Base-by-base conservation (phyloP, 2,888 invertebrate species). In the Eugnorisma glareosa region DNA sequence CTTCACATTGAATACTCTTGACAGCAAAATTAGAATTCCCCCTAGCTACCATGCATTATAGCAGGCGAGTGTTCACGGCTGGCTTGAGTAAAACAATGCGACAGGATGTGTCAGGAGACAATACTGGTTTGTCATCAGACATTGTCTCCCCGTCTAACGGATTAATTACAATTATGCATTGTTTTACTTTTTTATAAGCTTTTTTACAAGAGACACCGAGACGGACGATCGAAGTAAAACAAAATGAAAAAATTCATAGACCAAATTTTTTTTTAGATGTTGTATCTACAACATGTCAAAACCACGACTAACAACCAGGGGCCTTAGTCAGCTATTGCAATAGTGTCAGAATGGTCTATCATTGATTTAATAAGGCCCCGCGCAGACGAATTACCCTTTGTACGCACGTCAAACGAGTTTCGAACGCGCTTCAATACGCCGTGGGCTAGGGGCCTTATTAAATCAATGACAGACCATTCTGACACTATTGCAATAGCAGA, bases 151-250 rank as follows among this genome's bases (percentile, higher is more conserved):
- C 57, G 48, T 66, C 66, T 76, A 67, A 68, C 76, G 67, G 84
- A 88, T 86, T 89, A 83, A 88, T 88, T 88, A 88, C 88, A 82
- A 71, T 79, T 81, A 77, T 71, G 72, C 77, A 79, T 86, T 89
- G 86, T 86, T 73, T 70, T 75, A 82, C 37, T 15, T 79, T 77
- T 78, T 78, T 73, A 43, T 77, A 18, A 28, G 1, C 77, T 77
- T 84, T 40, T 82, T 80, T 67, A 21, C 5, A 77, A 85, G 64
- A 84, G 40, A 64, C 37, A 64, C n/a, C 40, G 43, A 40, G 43
- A 40, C 15, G 4, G 8, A 64, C 1, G n/a, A n/a, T n/a, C 35
- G 3, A 37, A 63, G 24, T 1, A 35, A 61, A 61, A 35, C 4
- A 59, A n/a, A 1, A 11, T 54, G n/a, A 21, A 45, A 57, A 18